These are phyloP conservation scores for Chlorops oryzae DNA, from an alignment of 1,140 invertebrate genomes.

Conservation along the genomic window DNA sequence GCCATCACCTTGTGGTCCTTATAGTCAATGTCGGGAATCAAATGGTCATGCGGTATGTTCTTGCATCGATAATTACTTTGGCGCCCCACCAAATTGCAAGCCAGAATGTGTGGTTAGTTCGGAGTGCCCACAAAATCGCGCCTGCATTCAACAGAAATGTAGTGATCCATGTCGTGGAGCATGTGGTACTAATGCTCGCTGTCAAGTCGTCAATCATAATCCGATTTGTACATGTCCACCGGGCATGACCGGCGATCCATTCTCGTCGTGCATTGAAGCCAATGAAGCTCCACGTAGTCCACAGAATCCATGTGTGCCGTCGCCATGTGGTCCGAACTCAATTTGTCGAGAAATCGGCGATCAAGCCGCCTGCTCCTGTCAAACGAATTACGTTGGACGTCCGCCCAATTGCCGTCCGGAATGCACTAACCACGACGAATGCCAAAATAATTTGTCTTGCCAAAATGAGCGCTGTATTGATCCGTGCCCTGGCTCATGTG, in stretches of 20 bases:
- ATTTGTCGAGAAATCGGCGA: constrained; percentile 63
- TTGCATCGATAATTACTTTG: constrained; percentile 68
- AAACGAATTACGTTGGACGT: constrained; percentile 62
- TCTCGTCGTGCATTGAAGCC: constrained; percentile 56
- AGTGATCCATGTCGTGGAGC: constrained; percentile 73
- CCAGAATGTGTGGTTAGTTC: constrained; percentile 78
- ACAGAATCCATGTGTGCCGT: constrained; percentile 63
- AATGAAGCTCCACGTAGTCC: constrained; percentile 31
- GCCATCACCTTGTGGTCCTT: constrained; percentile 75
- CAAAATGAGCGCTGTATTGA: constrained; percentile 62
- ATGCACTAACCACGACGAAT: constrained; percentile 62
- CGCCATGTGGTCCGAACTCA: constrained; percentile 75
- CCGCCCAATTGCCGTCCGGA: constrained; percentile 61
- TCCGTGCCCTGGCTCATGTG: constrained; percentile 46
- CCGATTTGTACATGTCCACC: constrained; percentile 70
- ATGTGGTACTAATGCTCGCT: constrained; percentile 76
- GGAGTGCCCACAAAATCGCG: constrained; percentile 75
- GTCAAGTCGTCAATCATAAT: constrained; percentile 77
- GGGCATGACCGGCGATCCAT: constrained; percentile 73
- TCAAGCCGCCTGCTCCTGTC: constrained; percentile 68
- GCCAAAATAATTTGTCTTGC: constrained; percentile 59
- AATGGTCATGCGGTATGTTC: constrained; percentile 77
- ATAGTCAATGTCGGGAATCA: constrained; percentile 56
- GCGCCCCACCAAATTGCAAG: constrained; percentile 69
- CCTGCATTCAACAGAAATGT: constrained; percentile 76